Percentiles rank a stretch among this genome's conserved stretches.
These are phyloP conservation scores for Cephus rjabovi DNA, from an alignment of 2,888 invertebrate genomes.

Conservation along the genomic window DNA sequence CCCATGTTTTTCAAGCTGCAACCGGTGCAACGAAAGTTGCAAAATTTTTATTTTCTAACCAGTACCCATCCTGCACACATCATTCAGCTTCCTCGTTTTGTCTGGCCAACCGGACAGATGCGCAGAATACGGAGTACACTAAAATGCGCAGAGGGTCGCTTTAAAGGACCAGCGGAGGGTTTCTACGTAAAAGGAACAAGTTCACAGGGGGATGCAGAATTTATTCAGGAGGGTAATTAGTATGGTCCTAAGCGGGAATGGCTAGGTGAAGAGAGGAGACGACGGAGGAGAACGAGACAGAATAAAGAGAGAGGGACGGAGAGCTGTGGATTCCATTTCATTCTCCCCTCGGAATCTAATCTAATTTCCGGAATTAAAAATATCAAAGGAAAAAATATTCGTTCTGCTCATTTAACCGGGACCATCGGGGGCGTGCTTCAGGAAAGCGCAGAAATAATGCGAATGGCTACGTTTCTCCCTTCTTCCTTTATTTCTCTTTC, in stretches of 20 bases:
- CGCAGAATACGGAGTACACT: too few species aligned
- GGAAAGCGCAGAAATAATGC: conserved; percentile 3
- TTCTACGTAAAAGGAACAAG: neutral
- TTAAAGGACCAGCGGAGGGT: too few species aligned
- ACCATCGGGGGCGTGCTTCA: neutral
- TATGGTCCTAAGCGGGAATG: conserved; percentile 13
- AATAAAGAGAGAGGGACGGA: conserved; percentile 6
- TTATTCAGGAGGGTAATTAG: conserved; percentile 35
- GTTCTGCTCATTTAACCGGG: conserved; percentile 13
- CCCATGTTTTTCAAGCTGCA: too few species aligned
- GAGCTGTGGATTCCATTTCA: conserved; percentile 18
- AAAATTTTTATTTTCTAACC: neutral
- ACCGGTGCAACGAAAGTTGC: neutral
- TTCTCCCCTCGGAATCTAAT: conserved; percentile 27
- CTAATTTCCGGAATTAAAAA: conserved; percentile 40
- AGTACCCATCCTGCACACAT: too few species aligned
- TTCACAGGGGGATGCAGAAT: conserved; percentile 15
- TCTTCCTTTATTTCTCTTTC: neutral
- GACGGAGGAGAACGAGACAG: neutral
- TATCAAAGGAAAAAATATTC: conserved; percentile 34
- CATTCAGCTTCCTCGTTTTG: too few species aligned
- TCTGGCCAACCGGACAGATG: too few species aligned
- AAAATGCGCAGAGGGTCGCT: too few species aligned
- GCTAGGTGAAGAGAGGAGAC: conserved; percentile 1
- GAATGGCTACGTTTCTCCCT: neutral